Conservation (phyloP, 2,888 invertebrate species). For the Eudemis profundana region DNA sequence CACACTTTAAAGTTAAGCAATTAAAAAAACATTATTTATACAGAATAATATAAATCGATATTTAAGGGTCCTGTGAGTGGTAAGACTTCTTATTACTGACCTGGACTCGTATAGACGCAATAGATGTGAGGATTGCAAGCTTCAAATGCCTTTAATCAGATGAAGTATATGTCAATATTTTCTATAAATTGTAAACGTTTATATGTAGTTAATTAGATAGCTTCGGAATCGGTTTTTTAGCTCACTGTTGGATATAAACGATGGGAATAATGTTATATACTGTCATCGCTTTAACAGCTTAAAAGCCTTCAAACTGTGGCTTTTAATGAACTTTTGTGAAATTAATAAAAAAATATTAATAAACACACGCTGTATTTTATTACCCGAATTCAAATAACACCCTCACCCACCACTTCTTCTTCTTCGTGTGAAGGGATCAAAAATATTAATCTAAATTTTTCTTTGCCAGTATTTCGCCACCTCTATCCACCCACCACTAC, state of each 20-base stretch:
- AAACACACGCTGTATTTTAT: constrained; percentile 53
- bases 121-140: constrained; percentile 69
- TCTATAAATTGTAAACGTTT: constrained; percentile 79
- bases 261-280: constrained; percentile 61
- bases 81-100: constrained; percentile 36
- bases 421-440: too few relatives aligned
- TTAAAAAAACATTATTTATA: constrained; percentile 75
- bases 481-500: too few relatives aligned
- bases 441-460: too few relatives aligned
- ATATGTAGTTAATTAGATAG: constrained; percentile 77
- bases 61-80: constrained; percentile 47
- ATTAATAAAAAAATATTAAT: constrained; percentile 83
- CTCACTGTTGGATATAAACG: constrained; percentile 69
- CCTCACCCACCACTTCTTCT: too few relatives aligned
- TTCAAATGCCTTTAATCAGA: constrained; percentile 76
- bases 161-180: constrained; percentile 77
- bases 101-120: constrained; percentile 58
- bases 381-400: too few relatives aligned
- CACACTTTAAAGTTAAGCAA: constrained; percentile 78
- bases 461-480: too few relatives aligned
- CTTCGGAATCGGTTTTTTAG: constrained; percentile 77
- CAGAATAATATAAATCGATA: constrained; percentile 59
- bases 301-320: constrained; percentile 84
- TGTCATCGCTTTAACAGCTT: constrained; percentile 82
- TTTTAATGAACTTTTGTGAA: constrained; percentile 84